Percentiles rank a stretch among this genome's conserved stretches.
Conservation (phyloP, 2,113 vertebrate genomes). For the Leptobrachium ailaonicum region DNA sequence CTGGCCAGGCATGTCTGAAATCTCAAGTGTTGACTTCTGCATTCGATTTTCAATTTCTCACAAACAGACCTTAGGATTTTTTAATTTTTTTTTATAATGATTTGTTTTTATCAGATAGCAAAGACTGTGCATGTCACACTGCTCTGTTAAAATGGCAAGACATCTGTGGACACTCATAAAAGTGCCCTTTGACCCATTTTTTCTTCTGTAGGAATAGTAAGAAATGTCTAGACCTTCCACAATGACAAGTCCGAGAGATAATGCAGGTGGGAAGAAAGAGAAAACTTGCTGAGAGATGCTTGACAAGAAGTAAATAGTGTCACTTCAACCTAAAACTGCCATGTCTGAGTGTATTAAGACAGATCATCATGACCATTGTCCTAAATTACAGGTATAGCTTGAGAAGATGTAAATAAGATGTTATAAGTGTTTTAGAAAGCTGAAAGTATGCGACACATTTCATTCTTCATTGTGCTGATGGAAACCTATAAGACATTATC, state of each 20-base stretch:
- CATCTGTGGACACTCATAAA: slow-evolving; percentile 3
- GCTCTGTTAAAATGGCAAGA: slow-evolving; percentile 5
- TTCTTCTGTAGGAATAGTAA: neutral
- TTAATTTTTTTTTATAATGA: neutral
- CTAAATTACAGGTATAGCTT: neutral
- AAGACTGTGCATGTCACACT: neutral
- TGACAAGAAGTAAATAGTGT: neutral
- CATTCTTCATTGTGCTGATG: no score
- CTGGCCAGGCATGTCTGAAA: no score
- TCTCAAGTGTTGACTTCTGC: no score
- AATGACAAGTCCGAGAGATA: slow-evolving; percentile 22
- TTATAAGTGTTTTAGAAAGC: no score
- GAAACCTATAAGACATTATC: no score
- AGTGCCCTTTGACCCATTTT: neutral
- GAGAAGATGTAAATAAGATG: no score
- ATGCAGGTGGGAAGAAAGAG: slow-evolving; percentile 6
- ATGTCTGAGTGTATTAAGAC: neutral
- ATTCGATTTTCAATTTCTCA: neutral
- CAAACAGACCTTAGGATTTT: neutral
- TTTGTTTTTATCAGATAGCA: neutral
- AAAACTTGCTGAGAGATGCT: slow-evolving; percentile 25
- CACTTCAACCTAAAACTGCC: neutral
- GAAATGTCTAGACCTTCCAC: slow-evolving; percentile 4
- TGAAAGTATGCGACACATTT: no score
- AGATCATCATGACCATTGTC: neutral